Conservation (phyloP, 2,113 vertebrate genomes). For the Thinocorus orbignyianus region DNA sequence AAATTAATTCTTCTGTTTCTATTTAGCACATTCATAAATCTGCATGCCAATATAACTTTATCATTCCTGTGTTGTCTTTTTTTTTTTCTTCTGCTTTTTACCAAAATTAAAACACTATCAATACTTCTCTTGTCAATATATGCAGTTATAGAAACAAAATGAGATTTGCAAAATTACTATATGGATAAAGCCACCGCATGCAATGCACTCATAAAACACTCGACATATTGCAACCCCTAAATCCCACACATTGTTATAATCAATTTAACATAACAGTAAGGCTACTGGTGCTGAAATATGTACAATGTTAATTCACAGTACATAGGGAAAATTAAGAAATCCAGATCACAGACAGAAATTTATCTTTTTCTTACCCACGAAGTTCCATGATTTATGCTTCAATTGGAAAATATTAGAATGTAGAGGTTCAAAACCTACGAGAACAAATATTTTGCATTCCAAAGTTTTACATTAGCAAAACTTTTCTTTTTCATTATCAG, state of each 20-base stretch:
- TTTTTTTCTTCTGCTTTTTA: not conserved
- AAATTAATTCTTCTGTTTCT: slow-evolving; percentile 12
- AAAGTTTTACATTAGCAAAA: not conserved
- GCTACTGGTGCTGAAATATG: not conserved
- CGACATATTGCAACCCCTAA: not conserved
- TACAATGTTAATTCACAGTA: not conserved
- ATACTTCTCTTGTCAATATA: not conserved
- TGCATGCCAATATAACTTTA: not conserved
- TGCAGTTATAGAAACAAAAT: not conserved
- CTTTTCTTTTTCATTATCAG: not conserved
- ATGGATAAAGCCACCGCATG: not conserved
- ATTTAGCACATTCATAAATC: not conserved
- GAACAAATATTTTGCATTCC: not conserved
- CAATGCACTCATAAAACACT: not conserved
- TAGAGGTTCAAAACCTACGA: not conserved
- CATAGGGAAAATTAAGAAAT: not conserved
- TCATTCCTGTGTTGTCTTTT: not conserved
- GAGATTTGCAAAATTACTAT: not conserved
- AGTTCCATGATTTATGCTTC: not conserved
- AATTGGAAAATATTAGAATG: not conserved
- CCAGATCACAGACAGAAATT: not conserved
- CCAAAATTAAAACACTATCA: not conserved
- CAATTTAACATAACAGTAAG: not conserved
- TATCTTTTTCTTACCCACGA: not conserved
- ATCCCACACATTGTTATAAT: not conserved